These are phyloP conservation scores for Euleptes europaea DNA, from an alignment of 2,113 vertebrate species.

Conservation along the genomic window DNA sequence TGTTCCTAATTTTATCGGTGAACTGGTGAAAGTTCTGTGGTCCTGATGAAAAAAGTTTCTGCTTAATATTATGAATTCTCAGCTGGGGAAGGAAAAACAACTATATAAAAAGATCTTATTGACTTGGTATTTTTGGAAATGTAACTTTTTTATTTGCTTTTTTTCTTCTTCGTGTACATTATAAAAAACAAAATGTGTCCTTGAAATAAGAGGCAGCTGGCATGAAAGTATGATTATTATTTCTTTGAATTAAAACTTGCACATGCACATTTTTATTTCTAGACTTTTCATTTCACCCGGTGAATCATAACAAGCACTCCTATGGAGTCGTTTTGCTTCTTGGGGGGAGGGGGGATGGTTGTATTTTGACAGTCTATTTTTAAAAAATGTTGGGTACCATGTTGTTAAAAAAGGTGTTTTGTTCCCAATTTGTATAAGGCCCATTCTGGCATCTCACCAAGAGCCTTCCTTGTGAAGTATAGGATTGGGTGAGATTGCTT, in stretches of 20 bases:
- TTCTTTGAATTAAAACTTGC: background rate
- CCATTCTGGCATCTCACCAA: background rate
- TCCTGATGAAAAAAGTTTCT: background rate
- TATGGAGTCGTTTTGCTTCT: background rate
- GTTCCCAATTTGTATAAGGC: background rate
- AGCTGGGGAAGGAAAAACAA: background rate
- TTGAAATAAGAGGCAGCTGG: fast-evolving
- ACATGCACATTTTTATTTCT: background rate
- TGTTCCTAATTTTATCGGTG: background rate
- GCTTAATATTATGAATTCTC: background rate
- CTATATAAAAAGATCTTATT: background rate
- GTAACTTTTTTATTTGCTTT: background rate
- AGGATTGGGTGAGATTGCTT: background rate
- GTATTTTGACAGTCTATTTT: background rate
- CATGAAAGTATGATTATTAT: background rate
- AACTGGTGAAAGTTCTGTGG: background rate
- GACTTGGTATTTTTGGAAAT: background rate
- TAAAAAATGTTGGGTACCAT: background rate
- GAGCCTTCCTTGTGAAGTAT: background rate
- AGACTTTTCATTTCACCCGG: background rate
- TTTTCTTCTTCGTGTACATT: background rate
- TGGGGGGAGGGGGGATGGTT: background rate
- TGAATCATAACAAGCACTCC: background rate
- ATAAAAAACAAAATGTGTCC: constrained; percentile 1
- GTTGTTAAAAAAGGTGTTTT: background rate